phyloP scores from a whole-genome alignment of 2,113 vertebrate species.

The Garra rufa region DNA sequence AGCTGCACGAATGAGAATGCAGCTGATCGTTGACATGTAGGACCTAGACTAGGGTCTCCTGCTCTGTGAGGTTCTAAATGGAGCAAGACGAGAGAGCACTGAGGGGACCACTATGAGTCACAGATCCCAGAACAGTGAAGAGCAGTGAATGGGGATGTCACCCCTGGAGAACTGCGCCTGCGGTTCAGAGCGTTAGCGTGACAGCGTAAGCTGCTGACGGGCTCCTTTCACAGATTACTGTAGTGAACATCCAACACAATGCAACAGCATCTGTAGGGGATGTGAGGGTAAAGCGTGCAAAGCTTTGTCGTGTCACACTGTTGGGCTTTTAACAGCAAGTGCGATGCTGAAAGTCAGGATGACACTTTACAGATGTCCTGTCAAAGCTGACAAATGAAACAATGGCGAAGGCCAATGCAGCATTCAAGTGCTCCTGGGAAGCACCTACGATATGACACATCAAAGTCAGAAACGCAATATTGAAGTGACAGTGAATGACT shows the following conservation, averaged over 20 bases:
- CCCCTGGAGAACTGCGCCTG: conserved; percentile 37
- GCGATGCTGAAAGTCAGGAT: neutral
- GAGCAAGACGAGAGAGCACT: conserved; percentile 18
- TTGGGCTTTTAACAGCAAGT: conserved; percentile 8
- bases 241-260: conserved; percentile 43
- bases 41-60: neutral
- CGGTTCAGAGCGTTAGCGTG: conserved; percentile 24
- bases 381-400: conserved; percentile 25
- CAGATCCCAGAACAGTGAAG: conserved; percentile 35
- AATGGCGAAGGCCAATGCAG: neutral
- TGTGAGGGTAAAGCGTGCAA: conserved; percentile 17
- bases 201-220: conserved; percentile 23
- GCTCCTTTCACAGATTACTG: conserved; percentile 47
- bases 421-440: conserved; percentile 12
- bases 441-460: neutral
- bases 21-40: neutral
- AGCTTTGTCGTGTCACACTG: conserved; percentile 17
- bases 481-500: neutral
- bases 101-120: neutral
- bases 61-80: conserved; percentile 25
- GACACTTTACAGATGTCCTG: conserved; percentile 13
- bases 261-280: conserved; percentile 40
- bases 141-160: conserved; percentile 41
- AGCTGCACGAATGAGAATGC: neutral
- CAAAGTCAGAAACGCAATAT: neutral